Evolutionary conservation across 2,888 invertebrate genomes (phyloP), one percentile per base, ranked within the genome.

Genomic region (Drosophila meridionalis): DNA sequence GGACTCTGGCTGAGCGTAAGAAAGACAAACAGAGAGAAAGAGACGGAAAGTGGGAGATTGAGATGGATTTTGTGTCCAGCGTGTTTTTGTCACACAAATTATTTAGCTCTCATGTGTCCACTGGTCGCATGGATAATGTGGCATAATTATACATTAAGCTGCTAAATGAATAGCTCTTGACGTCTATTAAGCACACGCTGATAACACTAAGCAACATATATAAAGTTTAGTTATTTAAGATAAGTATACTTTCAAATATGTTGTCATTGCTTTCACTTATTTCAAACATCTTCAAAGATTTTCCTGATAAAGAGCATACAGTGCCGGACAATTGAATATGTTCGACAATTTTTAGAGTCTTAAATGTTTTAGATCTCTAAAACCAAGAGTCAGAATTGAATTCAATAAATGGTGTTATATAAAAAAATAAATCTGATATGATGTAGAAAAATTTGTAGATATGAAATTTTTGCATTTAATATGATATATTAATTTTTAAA

Each of bases 101-200:
- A 60, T 73, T 64, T 43, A 38, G 63, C 52, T 69, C 40, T 68
- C 40, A 9, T 55, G 60, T 40, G 66, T 11, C 28, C 20, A 47
- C 52, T 26, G 9, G 40, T 7, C 52, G 52, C 36, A 38, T 53
- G 72, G 65, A 52, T 77, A 69, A 73, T 66, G 36, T 58, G 69
- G 28, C 58, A 58, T 77, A 73, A 77, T 76, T 65, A 77, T 73
- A 64, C 47, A 52, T 58, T 65, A 62, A 32, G 61, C 61, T 62
- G 50, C 14, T 14, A 30, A 48, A 12, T 36, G 48, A 63, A 63
- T 63, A 62, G 14, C 57, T 28, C 52, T 14, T 4, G 40, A 42
- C 61, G 38, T 30, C 72, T 59, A 68, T 76, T 67, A 55, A 11
- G 57, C 30, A 34, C 50, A 47, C 43, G 34, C 36, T 40, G 50